Evolutionary conservation across 1,140 invertebrate genomes (phyloP).

Genomic region (Dreissena polymorpha): DNA sequence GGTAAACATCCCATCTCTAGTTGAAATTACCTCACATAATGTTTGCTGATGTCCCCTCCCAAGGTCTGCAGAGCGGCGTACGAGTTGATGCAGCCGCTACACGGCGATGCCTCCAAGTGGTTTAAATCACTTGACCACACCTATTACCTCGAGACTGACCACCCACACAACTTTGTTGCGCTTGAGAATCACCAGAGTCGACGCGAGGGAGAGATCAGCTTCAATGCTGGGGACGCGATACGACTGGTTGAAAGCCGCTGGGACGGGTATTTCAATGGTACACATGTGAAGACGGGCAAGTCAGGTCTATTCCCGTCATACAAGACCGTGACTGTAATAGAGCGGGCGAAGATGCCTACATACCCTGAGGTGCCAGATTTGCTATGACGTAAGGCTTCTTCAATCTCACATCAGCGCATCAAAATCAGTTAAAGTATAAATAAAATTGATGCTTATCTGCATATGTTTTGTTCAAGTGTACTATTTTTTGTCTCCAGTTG

Average conservation of each 20-base stretch:
- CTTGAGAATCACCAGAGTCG: slow-evolving; percentile 86
- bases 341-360: too few species aligned
- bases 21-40: neutral
- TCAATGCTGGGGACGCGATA: slow-evolving; percentile 89
- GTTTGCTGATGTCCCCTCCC: slow-evolving; percentile 36
- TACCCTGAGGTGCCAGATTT: too few species aligned
- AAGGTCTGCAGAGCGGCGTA: slow-evolving; percentile 97
- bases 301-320: too few species aligned
- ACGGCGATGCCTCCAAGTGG: slow-evolving; percentile 90
- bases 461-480: too few species aligned
- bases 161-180: slow-evolving; percentile 90
- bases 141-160: slow-evolving; percentile 98
- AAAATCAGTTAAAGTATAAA: too few species aligned
- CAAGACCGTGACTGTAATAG: too few species aligned
- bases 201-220: slow-evolving; percentile 85
- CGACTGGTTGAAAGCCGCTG: slow-evolving; percentile 98
- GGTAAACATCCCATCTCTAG: too few species aligned
- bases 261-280: slow-evolving; percentile 94
- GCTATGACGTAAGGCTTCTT: too few species aligned
- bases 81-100: slow-evolving; percentile 96
- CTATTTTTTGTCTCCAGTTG: too few species aligned
- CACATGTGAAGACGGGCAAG: slow-evolving; percentile 82
- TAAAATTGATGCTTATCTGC: too few species aligned
- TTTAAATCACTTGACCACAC: slow-evolving; percentile 97
- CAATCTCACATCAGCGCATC: too few species aligned